phyloP scores from a whole-genome alignment of 37 sponge, comb jelly and placozoan species.

The Haliclona indistincta region DNA sequence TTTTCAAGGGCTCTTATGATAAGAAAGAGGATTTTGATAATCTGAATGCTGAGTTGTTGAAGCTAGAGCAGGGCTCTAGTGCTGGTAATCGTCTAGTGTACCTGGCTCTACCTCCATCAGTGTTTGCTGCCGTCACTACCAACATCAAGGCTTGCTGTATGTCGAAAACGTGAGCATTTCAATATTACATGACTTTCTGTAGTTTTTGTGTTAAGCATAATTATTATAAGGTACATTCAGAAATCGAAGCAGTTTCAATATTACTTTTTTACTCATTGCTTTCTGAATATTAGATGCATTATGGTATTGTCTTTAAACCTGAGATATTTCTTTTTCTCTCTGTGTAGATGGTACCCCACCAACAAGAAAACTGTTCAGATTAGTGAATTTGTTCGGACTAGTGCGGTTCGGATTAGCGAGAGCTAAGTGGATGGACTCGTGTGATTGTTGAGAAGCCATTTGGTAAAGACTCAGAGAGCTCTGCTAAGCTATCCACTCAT shows the following conservation, averaged over 20 bases:
- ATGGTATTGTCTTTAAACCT: too few relatives aligned
- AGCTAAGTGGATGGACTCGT: conserved; percentile 84
- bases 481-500: conserved; percentile 84
- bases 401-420: too few relatives aligned
- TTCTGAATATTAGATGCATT: too few relatives aligned
- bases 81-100: conserved; percentile 86
- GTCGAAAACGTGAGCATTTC: conserved; percentile 58
- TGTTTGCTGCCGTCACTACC: conserved; percentile 86
- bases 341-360: too few relatives aligned
- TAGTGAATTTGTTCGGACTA: too few relatives aligned
- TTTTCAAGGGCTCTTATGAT: conserved; percentile 85
- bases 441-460: conserved; percentile 99
- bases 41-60: conserved; percentile 69
- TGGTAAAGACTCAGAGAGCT: conserved; percentile 93
- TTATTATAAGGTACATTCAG: not conserved
- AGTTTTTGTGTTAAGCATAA: too few relatives aligned
- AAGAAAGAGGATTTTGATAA: conserved; percentile 66
- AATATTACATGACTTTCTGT: too few relatives aligned
- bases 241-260: too few relatives aligned
- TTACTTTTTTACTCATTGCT: not conserved
- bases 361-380: too few relatives aligned
- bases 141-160: conserved; percentile 78
- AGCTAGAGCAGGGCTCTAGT: conserved; percentile 59
- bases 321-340: too few relatives aligned
- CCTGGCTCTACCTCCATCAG: conserved; percentile 98